These are phyloP conservation scores for Chauna torquata DNA, from an alignment of 2,113 vertebrate genomes.

Conservation along the genomic window DNA sequence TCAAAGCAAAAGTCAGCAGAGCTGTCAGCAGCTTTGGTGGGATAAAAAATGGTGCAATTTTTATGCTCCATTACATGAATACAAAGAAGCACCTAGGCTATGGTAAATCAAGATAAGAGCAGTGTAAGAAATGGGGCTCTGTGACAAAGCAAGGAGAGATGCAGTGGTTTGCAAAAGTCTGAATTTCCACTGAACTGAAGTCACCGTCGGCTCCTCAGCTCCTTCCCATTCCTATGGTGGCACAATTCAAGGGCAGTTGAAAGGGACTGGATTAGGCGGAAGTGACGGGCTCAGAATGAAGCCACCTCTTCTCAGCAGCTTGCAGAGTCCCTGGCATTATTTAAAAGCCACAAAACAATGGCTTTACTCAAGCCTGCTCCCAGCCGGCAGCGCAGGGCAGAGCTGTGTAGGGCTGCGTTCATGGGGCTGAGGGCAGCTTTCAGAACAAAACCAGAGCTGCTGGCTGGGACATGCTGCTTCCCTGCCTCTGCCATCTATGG, in stretches of 20 bases:
- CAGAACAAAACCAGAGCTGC: neutral
- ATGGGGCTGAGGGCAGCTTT: neutral
- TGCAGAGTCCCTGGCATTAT: neutral
- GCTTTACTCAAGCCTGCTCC: neutral
- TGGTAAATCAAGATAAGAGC: neutral
- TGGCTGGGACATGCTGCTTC: neutral
- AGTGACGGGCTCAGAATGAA: neutral
- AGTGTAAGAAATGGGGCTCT: neutral
- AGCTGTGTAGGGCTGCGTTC: rapidly evolving
- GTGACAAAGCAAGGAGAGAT: neutral
- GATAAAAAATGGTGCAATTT: neutral
- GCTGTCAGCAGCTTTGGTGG: neutral
- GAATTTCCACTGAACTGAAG: neutral
- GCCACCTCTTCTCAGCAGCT: neutral
- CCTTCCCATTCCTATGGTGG: neutral
- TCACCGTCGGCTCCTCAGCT: rapidly evolving
- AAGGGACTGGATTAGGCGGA: neutral
- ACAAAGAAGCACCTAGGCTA: neutral
- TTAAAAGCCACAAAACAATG: neutral
- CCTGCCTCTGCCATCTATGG: neutral
- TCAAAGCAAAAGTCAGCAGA: neutral
- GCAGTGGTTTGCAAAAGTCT: neutral
- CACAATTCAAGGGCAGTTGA: neutral
- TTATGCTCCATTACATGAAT: neutral
- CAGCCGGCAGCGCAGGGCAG: neutral